Conservation (phyloP, 2,113 vertebrate species). For the Charadrius vociferus region DNA sequence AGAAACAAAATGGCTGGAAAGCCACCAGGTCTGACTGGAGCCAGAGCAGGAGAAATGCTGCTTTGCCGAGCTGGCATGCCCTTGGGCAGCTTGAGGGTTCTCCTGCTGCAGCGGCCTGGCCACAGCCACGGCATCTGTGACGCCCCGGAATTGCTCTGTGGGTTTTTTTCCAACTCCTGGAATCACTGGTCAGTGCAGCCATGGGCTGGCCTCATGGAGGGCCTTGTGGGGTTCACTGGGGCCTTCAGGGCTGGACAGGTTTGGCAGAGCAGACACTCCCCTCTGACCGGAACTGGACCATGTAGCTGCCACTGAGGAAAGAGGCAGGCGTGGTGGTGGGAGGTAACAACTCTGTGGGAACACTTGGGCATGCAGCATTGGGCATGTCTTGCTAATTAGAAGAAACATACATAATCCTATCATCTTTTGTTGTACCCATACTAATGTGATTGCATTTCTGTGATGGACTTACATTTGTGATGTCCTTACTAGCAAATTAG, state of each 20-base stretch:
- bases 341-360: neutral
- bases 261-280: neutral
- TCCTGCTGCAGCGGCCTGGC: neutral
- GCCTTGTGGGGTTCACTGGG: neutral
- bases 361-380: fast-evolving
- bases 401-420: neutral
- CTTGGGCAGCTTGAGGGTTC: neutral
- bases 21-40: neutral
- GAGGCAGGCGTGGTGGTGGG: neutral
- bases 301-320: neutral
- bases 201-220: neutral
- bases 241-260: neutral
- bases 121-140: neutral
- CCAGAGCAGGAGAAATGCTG: neutral
- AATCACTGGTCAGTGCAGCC: fast-evolving
- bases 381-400: neutral
- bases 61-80: neutral
- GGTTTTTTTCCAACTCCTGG: neutral
- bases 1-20: neutral
- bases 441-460: neutral
- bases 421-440: neutral
- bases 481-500: neutral
- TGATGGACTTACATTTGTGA: neutral
- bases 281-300: neutral
- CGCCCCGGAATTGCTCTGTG: fast-evolving